A percentile compares a stretch with the other conserved stretches of the same genome.
Conservation (phyloP, 2,888 invertebrate genomes). For the Hyalella azteca region DNA sequence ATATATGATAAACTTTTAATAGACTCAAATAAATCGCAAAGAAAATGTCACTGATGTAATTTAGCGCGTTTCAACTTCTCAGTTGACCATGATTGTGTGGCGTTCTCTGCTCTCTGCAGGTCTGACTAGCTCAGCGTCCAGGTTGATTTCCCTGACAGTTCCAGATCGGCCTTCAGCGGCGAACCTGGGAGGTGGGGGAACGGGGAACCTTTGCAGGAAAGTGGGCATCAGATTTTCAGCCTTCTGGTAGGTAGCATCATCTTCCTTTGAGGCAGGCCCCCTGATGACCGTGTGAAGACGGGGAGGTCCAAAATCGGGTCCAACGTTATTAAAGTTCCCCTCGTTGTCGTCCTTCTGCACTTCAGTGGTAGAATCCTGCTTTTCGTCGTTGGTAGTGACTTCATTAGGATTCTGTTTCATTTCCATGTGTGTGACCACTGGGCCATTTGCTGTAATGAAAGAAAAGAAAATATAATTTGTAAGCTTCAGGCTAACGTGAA, state of each 20-base stretch:
- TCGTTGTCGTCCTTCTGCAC: not conserved
- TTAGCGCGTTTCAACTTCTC: not conserved
- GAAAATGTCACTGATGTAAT: no score
- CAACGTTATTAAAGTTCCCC: not conserved
- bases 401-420: slow-evolving; percentile 40
- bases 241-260: slow-evolving; percentile 1
- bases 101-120: slow-evolving; percentile 34
- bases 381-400: slow-evolving; percentile 20
- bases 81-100: slow-evolving; percentile 39
- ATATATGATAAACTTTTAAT: no score
- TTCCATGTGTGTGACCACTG: slow-evolving; percentile 56
- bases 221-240: slow-evolving; percentile 8
- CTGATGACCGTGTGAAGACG: slow-evolving; percentile 49
- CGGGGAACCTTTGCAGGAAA: slow-evolving; percentile 17
- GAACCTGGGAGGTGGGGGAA: slow-evolving; percentile 43
- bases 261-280: not conserved
- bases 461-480: slow-evolving; percentile 14
- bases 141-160: slow-evolving; percentile 42
- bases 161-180: slow-evolving; percentile 48
- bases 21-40: no score
- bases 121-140: slow-evolving; percentile 47
- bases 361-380: not conserved
- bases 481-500: not conserved
- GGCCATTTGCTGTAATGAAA: slow-evolving; percentile 34
- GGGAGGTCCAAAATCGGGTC: slow-evolving; percentile 51